A percentile compares a stretch with the other conserved stretches of the same genome.
phyloP scores from a whole-genome alignment of 2,113 vertebrate species.

The Rousettus leschenaultii region DNA sequence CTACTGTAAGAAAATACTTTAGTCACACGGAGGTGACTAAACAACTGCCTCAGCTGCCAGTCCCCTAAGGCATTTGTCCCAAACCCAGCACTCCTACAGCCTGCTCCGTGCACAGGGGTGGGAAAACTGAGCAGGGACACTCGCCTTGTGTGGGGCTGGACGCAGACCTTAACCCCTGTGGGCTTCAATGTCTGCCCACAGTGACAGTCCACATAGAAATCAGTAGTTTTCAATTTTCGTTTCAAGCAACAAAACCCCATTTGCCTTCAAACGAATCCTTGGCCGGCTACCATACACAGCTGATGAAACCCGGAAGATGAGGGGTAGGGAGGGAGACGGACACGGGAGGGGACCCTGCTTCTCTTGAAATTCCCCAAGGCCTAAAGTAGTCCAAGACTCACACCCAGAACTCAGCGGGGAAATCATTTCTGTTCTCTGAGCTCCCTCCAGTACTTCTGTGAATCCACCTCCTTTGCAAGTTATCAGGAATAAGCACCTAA shows the following conservation, averaged over 20 bases:
- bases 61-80: fast-evolving
- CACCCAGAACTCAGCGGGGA: not conserved
- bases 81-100: not conserved
- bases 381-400: not conserved
- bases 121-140: fast-evolving
- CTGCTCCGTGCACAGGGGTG: fast-evolving
- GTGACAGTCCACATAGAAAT: too few species aligned
- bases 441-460: not conserved
- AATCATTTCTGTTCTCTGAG: not conserved
- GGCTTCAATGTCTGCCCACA: not conserved
- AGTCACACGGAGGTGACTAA: not conserved
- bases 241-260: not conserved
- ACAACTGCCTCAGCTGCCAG: too few species aligned
- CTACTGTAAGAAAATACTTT: not conserved
- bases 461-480: not conserved
- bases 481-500: not conserved
- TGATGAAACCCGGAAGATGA: not conserved
- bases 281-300: not conserved
- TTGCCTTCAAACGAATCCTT: not conserved
- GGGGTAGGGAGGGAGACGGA: not conserved
- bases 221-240: not conserved
- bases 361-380: not conserved
- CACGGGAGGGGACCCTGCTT: not conserved
- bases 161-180: not conserved
- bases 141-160: not conserved